Percentiles rank a stretch among this genome's conserved stretches.
phyloP scores from a whole-genome alignment of 1,140 invertebrate species.

The Brachionus sp. region DNA sequence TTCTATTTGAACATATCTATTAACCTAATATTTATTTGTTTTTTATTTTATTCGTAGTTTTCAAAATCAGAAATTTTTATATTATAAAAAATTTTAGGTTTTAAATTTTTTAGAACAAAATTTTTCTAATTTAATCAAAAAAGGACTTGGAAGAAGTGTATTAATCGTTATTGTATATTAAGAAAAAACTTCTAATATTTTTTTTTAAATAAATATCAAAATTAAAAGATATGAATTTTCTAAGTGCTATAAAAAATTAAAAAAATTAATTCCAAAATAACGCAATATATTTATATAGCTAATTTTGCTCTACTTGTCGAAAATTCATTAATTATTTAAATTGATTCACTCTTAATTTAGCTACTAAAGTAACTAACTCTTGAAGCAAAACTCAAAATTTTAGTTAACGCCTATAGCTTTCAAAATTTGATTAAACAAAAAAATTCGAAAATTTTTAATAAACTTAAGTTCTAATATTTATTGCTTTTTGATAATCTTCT shows the following conservation, averaged over 20 bases:
- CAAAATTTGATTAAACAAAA: background rate
- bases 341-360: background rate
- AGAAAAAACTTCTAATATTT: no score
- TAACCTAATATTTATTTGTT: no score
- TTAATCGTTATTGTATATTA: no score
- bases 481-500: background rate
- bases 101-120: no score
- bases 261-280: background rate
- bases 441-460: background rate
- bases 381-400: background rate
- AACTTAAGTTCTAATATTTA: background rate
- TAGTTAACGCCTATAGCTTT: background rate
- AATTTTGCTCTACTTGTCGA: background rate
- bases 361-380: background rate
- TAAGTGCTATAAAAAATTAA: background rate
- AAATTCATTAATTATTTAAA: constrained; percentile 3
- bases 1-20: no score
- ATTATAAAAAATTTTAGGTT: no score
- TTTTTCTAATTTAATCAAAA: no score
- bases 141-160: no score
- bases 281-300: background rate
- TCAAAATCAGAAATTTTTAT: no score
- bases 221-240: background rate
- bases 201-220: background rate
- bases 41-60: no score